Evolutionary conservation across 1,140 invertebrate genomes (phyloP), one percentile per base, ranked within the genome.

Genomic region (Nephila pilipes): DNA sequence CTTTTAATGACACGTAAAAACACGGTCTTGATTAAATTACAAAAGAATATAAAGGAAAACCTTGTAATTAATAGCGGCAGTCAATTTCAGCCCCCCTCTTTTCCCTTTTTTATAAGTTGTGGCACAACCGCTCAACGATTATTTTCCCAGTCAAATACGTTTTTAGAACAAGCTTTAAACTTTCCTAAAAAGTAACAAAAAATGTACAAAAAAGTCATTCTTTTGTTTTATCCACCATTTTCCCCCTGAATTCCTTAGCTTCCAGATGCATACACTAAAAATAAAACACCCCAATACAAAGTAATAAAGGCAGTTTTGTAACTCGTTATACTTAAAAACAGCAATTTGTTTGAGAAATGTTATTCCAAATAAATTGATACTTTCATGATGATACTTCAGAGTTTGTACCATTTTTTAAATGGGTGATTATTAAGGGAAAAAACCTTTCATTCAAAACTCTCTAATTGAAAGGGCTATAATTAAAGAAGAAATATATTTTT

Each of bases 1-100:
- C 90, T 92, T 92, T 88, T 92, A 92, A 92, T 92, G 90, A 92
- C 90, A 92, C 81, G 60, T 92, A 92, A 92, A 85, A 92, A 92
- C 80, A 92, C 38, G 63, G 46, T 85, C 90, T 92, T 92, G 80
- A 92, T 92, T 85, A 92, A 92, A 92, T 92, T 92, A 75, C 81
- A 85, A 85, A 85, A 85, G 81, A 85, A 92, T 69, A 63, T 85
- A 91, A 91, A 75, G 63, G 81, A 80, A 85, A 90, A 83, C 38
- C 57, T 25, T 81, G 57, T 91, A 91, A 92, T 92, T 92, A 92
- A 92, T 92, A 92, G 90, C 36, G 25, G 80, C 81, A 92, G 90
- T 92, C 90, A 92, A 85, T 92, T 85, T 85, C 90, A 85, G 81
- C 46, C 29, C 81, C 60, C 60, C 54, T 87, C 12, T 22, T n/a